Evolutionary conservation across 1,140 invertebrate species (phyloP).

Genomic region (Bathynomus jamesi): DNA sequence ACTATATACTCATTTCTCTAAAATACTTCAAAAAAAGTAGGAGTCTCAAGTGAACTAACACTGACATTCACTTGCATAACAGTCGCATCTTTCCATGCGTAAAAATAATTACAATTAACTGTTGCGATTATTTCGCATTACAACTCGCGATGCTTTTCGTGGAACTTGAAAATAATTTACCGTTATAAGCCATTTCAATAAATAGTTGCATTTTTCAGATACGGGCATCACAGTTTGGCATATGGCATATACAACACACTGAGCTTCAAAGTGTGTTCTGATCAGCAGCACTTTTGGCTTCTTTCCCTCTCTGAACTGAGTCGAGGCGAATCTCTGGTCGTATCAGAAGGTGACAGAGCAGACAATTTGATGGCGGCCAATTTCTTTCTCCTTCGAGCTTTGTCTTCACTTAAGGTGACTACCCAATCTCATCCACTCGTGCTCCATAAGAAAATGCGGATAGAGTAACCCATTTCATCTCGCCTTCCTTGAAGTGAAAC

Average conservation of each 20-base stretch:
- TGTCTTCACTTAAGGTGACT: conserved; percentile 61
- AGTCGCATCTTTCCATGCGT: no score
- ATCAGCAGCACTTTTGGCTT: conserved; percentile 85
- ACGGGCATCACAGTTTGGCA: conserved; percentile 70
- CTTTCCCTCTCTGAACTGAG: conserved; percentile 54
- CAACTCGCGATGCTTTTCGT: no score
- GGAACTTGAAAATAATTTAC: no score
- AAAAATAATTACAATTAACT: no score
- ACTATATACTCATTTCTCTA: no score
- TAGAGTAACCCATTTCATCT: conserved; percentile 12
- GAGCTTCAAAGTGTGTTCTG: conserved; percentile 69
- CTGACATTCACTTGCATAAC: no score
- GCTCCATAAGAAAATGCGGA: conserved; percentile 1
- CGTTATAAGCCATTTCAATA: background rate
- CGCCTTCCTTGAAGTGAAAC: conserved; percentile 40
- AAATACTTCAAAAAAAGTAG: no score
- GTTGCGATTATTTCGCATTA: no score
- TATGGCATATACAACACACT: conserved; percentile 57
- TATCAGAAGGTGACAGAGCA: conserved; percentile 39
- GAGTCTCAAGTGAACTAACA: no score
- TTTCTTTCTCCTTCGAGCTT: conserved; percentile 52
- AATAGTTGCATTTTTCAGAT: conserved; percentile 46
- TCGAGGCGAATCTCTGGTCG: conserved; percentile 18
- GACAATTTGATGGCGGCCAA: conserved; percentile 44
- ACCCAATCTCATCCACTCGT: conserved; percentile 37